Conservation (phyloP, 2,113 vertebrate species). For the Mohoua ochrocephala region DNA sequence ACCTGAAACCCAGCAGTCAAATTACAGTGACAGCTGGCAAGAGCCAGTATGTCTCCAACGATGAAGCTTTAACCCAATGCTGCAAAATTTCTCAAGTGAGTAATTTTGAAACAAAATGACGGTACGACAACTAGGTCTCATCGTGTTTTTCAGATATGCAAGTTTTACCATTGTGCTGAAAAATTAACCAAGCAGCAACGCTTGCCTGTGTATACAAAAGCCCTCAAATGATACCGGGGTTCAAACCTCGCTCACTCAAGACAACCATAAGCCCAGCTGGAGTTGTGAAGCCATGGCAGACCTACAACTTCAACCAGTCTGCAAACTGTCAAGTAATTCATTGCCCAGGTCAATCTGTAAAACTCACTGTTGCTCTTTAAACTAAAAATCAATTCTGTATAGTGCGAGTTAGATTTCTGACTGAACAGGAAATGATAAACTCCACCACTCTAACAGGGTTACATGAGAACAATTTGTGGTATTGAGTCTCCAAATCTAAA, state of each 20-base stretch:
- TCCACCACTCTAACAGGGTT: background rate
- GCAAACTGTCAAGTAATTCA: background rate
- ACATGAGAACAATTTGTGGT: background rate
- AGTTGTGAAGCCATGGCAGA: background rate
- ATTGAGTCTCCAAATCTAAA: background rate
- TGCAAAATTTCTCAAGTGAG: background rate
- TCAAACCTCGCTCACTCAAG: background rate
- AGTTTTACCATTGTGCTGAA: background rate
- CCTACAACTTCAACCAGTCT: background rate
- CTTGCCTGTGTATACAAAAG: background rate
- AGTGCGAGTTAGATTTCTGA: background rate
- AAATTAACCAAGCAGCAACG: background rate
- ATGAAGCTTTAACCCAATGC: background rate
- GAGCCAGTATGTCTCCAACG: background rate
- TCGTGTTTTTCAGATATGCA: background rate
- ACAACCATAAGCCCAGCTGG: rapidly evolving
- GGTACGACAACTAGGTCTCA: background rate
- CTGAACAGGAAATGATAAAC: background rate
- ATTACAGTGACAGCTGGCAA: background rate
- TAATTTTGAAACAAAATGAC: background rate
- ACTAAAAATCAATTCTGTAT: constrained; percentile 19
- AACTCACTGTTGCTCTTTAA: background rate
- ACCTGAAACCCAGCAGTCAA: background rate
- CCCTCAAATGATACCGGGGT: background rate
- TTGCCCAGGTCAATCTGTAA: background rate